A percentile compares a stretch with the other conserved stretches of the same genome.
phyloP scores from a whole-genome alignment of 2,888 invertebrate genomes.

The Malachius bipustulatus region DNA sequence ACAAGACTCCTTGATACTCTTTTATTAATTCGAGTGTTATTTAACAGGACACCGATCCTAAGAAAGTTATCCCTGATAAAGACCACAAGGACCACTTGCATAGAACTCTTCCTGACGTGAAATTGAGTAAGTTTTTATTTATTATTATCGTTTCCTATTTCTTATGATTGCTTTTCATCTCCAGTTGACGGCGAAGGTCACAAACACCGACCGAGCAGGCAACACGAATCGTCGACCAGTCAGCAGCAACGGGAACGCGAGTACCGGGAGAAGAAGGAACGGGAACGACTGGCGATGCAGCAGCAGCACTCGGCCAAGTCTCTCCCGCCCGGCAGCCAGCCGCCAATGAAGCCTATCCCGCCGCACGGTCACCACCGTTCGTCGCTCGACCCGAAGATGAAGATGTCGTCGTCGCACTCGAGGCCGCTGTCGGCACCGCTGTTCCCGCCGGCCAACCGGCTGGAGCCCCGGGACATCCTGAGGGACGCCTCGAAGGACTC shows the following conservation, averaged over 20 bases:
- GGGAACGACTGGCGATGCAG: slow-evolving; percentile 45
- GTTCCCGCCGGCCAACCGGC: slow-evolving; percentile 11
- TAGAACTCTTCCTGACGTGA: slow-evolving; percentile 24
- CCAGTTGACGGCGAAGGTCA: slow-evolving; percentile 23
- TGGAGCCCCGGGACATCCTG: slow-evolving; percentile 30
- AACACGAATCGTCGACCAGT: slow-evolving; percentile 29
- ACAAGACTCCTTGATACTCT: too few relatives aligned
- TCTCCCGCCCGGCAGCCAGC: slow-evolving; percentile 15
- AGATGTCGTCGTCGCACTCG: slow-evolving; percentile 21
- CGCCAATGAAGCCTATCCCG: slow-evolving; percentile 16
- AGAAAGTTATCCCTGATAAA: slow-evolving; percentile 22
- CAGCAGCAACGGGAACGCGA: slow-evolving; percentile 41
- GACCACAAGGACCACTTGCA: slow-evolving; percentile 26
- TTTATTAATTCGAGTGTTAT: slow-evolving; percentile 7
- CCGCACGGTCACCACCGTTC: slow-evolving; percentile 25
- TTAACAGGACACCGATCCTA: slow-evolving; percentile 27
- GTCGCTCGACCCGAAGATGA: slow-evolving; percentile 30
- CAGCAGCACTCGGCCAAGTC: slow-evolving; percentile 19
- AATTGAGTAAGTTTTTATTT: slow-evolving; percentile 18
- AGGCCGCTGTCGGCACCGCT: slow-evolving; percentile 21
- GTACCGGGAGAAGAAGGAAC: slow-evolving; percentile 51
- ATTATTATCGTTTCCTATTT: not conserved
- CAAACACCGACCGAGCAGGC: slow-evolving; percentile 29
- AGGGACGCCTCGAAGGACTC: slow-evolving; percentile 29
- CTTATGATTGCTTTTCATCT: not conserved